Conservation (phyloP, 2,888 invertebrate species). For the Acanthopleura granulata region DNA sequence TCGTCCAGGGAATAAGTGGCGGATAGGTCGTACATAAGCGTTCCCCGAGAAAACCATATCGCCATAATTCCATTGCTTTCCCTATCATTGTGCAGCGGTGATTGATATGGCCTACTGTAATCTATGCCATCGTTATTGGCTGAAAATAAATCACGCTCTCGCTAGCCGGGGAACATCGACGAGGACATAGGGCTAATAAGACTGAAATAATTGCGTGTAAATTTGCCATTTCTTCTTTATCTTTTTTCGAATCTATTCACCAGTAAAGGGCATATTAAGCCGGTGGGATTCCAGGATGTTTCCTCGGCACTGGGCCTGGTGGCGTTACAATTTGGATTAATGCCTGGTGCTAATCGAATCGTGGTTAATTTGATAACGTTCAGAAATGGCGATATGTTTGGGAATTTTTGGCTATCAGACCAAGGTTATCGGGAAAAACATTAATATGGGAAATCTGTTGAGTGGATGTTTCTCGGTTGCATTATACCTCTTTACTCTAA, state of each 20-base stretch:
- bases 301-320: neutral
- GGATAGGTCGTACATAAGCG: constrained; percentile 8
- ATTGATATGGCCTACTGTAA: constrained; percentile 1
- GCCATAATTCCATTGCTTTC: constrained; percentile 13
- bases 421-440: no score
- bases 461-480: no score
- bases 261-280: neutral
- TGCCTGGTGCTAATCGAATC: no score
- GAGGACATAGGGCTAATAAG: constrained; percentile 15
- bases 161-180: neutral
- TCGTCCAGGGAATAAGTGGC: neutral
- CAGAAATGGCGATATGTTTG: no score
- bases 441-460: no score
- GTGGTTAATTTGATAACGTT: no score
- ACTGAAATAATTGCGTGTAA: constrained; percentile 11
- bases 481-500: no score
- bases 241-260: no score
- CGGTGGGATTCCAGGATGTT: neutral
- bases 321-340: no score
- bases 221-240: neutral
- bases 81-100: constrained; percentile 9
- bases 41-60: constrained; percentile 11
- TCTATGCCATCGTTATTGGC: constrained; percentile 15
- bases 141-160: constrained; percentile 13
- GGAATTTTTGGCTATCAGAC: no score